Conservation (phyloP, 2,113 vertebrate genomes). For the Strix uralensis region DNA sequence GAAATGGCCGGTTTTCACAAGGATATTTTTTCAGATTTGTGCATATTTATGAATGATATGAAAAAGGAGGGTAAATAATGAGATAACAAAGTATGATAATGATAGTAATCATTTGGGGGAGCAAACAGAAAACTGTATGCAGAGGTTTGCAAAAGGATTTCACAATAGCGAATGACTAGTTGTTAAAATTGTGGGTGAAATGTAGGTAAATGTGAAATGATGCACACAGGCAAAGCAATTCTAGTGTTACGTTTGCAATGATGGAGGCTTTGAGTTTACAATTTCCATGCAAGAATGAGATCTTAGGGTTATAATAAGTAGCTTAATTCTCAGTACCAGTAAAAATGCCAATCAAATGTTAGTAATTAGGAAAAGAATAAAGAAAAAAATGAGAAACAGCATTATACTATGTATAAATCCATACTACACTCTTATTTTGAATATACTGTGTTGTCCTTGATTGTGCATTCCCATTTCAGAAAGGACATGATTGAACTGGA, state of each 20-base stretch:
- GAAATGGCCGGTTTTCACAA: neutral
- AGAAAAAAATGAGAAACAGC: neutral
- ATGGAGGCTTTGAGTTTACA: neutral
- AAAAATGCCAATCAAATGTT: neutral
- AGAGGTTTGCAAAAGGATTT: neutral
- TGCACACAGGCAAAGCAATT: neutral
- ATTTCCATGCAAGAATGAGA: neutral
- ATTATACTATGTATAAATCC: neutral
- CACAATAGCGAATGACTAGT: neutral
- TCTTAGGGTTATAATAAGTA: neutral
- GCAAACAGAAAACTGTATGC: neutral
- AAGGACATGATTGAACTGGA: neutral
- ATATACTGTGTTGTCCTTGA: neutral
- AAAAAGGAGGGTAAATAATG: neutral
- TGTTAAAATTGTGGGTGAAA: constrained; percentile 4
- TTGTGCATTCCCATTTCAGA: neutral
- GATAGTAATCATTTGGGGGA: neutral
- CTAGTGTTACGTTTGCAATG: neutral
- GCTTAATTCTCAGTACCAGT: neutral
- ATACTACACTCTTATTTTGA: neutral
- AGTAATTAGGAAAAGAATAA: neutral
- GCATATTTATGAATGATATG: neutral
- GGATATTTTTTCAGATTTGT: neutral
- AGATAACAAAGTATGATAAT: neutral
- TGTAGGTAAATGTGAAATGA: neutral